Evolutionary conservation across 2,113 vertebrate genomes (phyloP), one percentile per base, ranked within the genome.

Genomic region (Urocynchramus pylzowi): DNA sequence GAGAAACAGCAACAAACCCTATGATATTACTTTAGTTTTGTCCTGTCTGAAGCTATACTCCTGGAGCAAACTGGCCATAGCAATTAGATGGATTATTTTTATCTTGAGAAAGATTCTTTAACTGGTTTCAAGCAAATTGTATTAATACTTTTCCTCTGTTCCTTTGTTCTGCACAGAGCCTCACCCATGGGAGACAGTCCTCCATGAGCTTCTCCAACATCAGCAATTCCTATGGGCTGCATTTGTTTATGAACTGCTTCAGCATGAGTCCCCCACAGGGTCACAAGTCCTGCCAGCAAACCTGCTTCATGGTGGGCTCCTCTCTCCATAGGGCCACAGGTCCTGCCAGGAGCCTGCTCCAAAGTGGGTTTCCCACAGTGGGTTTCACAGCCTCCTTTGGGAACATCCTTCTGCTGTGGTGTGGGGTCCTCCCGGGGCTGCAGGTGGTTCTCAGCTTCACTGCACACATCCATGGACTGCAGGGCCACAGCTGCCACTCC

Each of bases 391-490:
- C 4, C 20, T 61, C 13, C 53, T 68, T 79, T 16, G 37, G 28
- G 27, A 50, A 13, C 6, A 47, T 15, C 30, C 31, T 28, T 23
- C 18, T 77, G 35, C 31, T 28, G 1, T 5, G 14, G 4, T 3
- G 4, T 45, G 47, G 16, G 9, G 16, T 26, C 3, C 21, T 73
- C 19, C 11, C 21, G 19, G 8, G 47, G 8, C 31, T 84, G 35
- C 35, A 61, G 45, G 42, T 15, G 16, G 20, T 8, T 39, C 23
- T 33, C 28, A 69, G 54, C 35, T 37, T 10, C 41, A 11, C 21
- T 14, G 4, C 0, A 0, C 5, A 1, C 1, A 0, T 41, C 37
- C 14, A 2, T 4, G 39, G 35, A 23, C 41, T 44, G 23, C 79
- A 50, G 47, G 16, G 6, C 3, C 31, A 54, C 45, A 67, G 28